Evolutionary conservation across 2,797 vertebrate genomes (phyloP).

Genomic region (Myotis findleyi): DNA sequence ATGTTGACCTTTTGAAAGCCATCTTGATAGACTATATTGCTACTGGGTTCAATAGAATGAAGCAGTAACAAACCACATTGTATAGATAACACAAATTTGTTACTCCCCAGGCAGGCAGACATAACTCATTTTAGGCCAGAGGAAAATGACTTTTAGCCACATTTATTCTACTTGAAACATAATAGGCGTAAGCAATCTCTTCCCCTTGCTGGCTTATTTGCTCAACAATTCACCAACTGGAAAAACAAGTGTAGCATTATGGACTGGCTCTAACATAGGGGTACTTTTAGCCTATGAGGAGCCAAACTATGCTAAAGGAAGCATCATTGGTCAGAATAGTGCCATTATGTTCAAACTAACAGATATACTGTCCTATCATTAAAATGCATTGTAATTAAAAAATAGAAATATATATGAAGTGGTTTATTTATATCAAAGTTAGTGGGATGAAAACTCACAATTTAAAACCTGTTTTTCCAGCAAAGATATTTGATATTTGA

Average conservation of each 20-base stretch:
- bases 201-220: neutral
- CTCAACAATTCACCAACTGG: neutral
- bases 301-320: neutral
- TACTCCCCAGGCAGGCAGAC: neutral
- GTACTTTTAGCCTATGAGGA: neutral
- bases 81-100: neutral
- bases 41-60: neutral
- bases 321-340: neutral
- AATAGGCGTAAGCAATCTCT: neutral
- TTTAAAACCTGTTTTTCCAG: neutral
- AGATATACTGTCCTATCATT: neutral
- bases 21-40: neutral
- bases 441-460: neutral
- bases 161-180: neutral
- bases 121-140: slow-evolving; percentile 10
- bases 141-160: neutral
- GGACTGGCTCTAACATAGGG: neutral
- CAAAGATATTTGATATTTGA: neutral
- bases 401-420: neutral
- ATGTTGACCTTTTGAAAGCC: neutral
- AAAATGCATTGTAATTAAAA: neutral
- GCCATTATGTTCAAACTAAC: neutral
- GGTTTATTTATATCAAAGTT: neutral
- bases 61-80: neutral
- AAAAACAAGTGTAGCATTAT: neutral